Evolutionary conservation across 2,113 vertebrate genomes (phyloP).

Genomic region (Chaetodon auriga): DNA sequence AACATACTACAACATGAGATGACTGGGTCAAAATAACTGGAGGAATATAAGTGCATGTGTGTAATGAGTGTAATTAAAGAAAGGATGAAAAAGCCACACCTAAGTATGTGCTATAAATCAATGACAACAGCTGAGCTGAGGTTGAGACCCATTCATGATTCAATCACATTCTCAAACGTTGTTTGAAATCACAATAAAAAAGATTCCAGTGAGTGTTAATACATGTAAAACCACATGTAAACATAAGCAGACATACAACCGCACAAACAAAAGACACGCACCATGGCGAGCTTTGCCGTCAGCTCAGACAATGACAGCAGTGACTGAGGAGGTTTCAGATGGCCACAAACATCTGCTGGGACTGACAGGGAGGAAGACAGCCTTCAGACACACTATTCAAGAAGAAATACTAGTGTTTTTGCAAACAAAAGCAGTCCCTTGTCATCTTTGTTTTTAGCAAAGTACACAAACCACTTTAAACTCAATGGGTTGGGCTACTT

Average conservation of each 20-base stretch:
- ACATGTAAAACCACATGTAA: neutral
- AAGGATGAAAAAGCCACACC: neutral
- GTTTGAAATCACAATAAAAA: constrained; percentile 30
- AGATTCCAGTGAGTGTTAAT: neutral
- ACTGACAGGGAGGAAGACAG: constrained; percentile 2
- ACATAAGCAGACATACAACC: neutral
- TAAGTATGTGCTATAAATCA: constrained; percentile 17
- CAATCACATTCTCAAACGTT: neutral
- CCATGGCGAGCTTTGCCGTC: constrained; percentile 24
- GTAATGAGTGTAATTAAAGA: constrained; percentile 41
- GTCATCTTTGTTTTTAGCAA: neutral
- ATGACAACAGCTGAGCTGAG: neutral
- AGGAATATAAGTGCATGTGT: neutral
- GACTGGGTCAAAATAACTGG: neutral
- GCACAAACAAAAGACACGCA: constrained; percentile 6
- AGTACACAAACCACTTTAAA: neutral
- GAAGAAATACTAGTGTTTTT: constrained; percentile 17
- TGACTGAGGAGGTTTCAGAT: constrained; percentile 5
- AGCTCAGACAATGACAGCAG: constrained; percentile 28
- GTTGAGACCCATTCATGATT: neutral
- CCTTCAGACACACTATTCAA: constrained; percentile 1
- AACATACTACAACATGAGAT: neutral
- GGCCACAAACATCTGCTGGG: neutral
- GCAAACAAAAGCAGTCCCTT: neutral
- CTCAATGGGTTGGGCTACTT: neutral